A percentile compares a stretch with the other conserved stretches of the same genome.
Conservation (phyloP, 2,888 invertebrate species). For the Automeris io region DNA sequence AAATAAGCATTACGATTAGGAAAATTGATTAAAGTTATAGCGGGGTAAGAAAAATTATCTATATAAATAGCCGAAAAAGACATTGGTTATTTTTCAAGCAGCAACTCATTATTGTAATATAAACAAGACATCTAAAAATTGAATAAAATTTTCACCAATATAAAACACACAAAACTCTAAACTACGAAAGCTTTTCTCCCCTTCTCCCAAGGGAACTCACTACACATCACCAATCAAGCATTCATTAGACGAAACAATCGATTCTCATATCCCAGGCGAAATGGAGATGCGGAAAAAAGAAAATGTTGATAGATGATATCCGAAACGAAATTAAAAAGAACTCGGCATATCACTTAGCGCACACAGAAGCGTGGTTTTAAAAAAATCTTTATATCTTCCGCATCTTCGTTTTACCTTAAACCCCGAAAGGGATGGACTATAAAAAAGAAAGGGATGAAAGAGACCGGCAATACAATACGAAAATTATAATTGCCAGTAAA, state of each 20-base stretch:
- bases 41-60: no score
- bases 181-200: slow-evolving; percentile 4
- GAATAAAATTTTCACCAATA: no score
- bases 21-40: no score
- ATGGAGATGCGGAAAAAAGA: slow-evolving; percentile 37
- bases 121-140: no score
- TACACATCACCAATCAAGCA: slow-evolving; percentile 72
- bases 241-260: slow-evolving; percentile 73
- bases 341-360: slow-evolving; percentile 76
- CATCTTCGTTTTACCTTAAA: slow-evolving; percentile 66
- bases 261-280: slow-evolving; percentile 76
- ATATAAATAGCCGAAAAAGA: no score
- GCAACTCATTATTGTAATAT: no score
- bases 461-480: slow-evolving; percentile 57
- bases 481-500: slow-evolving; percentile 77
- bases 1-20: no score
- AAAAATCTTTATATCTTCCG: slow-evolving; percentile 75
- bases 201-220: slow-evolving; percentile 39
- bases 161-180: no score
- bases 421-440: slow-evolving; percentile 25
- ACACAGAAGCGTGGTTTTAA: slow-evolving; percentile 72
- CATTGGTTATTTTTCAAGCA: no score
- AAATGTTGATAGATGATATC: slow-evolving; percentile 67
- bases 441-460: slow-evolving; percentile 30
- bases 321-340: slow-evolving; percentile 76